A percentile compares a stretch with the other conserved stretches of the same genome.
These are phyloP conservation scores for Gastrophysa polygoni DNA, from an alignment of 2,888 invertebrate species.

Conservation along the genomic window DNA sequence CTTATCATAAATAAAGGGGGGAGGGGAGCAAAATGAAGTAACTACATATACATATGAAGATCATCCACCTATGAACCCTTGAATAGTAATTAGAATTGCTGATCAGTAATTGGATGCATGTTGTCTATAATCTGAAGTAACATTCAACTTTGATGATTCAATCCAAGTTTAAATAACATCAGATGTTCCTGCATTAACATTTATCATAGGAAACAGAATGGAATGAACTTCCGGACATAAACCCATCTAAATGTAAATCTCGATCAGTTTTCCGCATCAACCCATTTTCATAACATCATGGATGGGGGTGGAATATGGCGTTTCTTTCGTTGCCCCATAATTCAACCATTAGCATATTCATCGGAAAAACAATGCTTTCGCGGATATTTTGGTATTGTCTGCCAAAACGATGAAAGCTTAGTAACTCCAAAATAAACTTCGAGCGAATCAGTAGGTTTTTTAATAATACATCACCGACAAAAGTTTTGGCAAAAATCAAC, in stretches of 20 bases:
- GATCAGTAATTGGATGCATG: too few species aligned
- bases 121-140: too few species aligned
- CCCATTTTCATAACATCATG: background rate
- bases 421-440: background rate
- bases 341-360: background rate
- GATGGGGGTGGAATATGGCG: background rate
- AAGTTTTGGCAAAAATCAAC: constrained; percentile 12
- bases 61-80: too few species aligned
- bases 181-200: too few species aligned
- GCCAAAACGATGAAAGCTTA: background rate
- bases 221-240: background rate
- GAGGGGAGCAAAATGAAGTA: too few species aligned
- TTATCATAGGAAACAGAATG: constrained; percentile 2
- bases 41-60: too few species aligned
- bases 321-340: too few species aligned
- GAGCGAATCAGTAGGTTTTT: background rate
- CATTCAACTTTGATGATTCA: too few species aligned
- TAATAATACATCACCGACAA: background rate
- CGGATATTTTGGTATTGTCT: too few species aligned
- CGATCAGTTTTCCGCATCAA: background rate
- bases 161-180: too few species aligned
- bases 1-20: too few species aligned
- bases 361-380: background rate
- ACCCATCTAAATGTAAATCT: constrained; percentile 17
- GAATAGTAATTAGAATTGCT: too few species aligned